Conservation (phyloP, 2,888 invertebrate species). For the Mamestra brassicae region DNA sequence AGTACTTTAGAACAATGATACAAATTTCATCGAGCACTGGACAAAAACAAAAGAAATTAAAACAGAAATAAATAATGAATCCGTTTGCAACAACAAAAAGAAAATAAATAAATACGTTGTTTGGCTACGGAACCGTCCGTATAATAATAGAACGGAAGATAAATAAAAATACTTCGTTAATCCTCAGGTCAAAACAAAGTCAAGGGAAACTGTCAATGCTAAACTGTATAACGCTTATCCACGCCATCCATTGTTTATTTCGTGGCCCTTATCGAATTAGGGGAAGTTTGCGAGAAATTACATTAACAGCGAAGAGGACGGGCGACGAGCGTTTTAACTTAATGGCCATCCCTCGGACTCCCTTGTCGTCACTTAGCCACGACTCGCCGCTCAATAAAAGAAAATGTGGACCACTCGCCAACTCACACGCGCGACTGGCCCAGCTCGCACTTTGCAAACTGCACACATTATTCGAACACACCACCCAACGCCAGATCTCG, state of each 20-base stretch:
- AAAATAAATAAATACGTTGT: conserved; percentile 12
- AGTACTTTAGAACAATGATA: not conserved
- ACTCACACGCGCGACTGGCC: conserved; percentile 11
- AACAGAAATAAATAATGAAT: conserved; percentile 23
- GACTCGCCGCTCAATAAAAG: conserved; percentile 69
- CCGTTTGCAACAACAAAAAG: not conserved
- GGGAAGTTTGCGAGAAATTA: conserved; percentile 79
- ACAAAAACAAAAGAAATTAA: conserved; percentile 1
- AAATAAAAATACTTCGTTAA: conserved; percentile 42
- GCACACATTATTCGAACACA: conserved; percentile 35
- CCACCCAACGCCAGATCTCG: conserved; percentile 40
- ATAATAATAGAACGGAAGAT: conserved; percentile 24
- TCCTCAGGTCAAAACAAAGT: conserved; percentile 59
- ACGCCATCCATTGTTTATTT: conserved; percentile 75
- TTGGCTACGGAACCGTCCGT: conserved; percentile 11
- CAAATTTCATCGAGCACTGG: not conserved
- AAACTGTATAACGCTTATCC: conserved; percentile 65
- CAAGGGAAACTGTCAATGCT: conserved; percentile 63
- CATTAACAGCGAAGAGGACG: conserved; percentile 79
- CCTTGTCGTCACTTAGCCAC: conserved; percentile 76
- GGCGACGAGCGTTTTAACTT: conserved; percentile 78
- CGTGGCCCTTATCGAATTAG: conserved; percentile 79
- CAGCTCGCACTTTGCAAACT: conserved; percentile 55
- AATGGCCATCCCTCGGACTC: conserved; percentile 75
- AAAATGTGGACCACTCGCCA: conserved; percentile 64